Percentiles rank a stretch among this genome's conserved stretches.
phyloP scores from a whole-genome alignment of 64 coral and sea anemone species.

The Porites lutea region DNA sequence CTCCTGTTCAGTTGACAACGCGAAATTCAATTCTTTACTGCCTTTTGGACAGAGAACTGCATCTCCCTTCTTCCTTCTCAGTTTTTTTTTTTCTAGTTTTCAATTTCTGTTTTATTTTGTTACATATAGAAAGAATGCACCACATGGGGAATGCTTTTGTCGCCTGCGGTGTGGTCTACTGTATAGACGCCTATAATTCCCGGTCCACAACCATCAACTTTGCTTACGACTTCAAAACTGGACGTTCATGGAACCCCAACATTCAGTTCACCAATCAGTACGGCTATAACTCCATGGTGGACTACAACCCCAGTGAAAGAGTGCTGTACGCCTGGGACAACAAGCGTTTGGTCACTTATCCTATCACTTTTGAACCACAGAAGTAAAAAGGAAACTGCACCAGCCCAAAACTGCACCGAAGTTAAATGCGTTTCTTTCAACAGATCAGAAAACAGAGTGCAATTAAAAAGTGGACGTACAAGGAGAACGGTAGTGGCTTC shows the following conservation, averaged over 20 bases:
- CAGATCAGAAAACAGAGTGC: too few relatives aligned
- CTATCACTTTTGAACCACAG: slow-evolving; percentile 19
- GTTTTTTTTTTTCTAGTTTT: not conserved
- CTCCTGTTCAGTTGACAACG: too few relatives aligned
- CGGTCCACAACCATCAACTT: slow-evolving; percentile 42
- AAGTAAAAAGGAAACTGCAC: too few relatives aligned
- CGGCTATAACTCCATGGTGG: slow-evolving; percentile 51
- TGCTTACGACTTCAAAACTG: slow-evolving; percentile 50
- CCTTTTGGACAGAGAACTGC: too few relatives aligned
- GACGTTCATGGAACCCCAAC: slow-evolving; percentile 33
- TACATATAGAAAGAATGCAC: not conserved
- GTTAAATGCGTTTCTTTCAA: too few relatives aligned
- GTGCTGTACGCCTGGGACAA: slow-evolving; percentile 54
- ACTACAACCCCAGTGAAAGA: slow-evolving; percentile 56
- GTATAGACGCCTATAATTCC: not conserved
- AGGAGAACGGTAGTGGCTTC: too few relatives aligned
- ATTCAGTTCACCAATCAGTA: slow-evolving; percentile 49
- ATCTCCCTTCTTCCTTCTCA: too few relatives aligned
- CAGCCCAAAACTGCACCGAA: too few relatives aligned
- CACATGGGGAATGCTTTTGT: slow-evolving; percentile 57
- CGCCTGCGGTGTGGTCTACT: slow-evolving; percentile 42
- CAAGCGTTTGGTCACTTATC: slow-evolving; percentile 36
- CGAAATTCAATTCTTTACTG: too few relatives aligned
- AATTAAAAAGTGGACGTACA: too few relatives aligned
- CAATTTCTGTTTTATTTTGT: not conserved